Base-by-base conservation (phyloP, 53 echinoderm and acorn worm genomes). In the Stichopus horrens region DNA sequence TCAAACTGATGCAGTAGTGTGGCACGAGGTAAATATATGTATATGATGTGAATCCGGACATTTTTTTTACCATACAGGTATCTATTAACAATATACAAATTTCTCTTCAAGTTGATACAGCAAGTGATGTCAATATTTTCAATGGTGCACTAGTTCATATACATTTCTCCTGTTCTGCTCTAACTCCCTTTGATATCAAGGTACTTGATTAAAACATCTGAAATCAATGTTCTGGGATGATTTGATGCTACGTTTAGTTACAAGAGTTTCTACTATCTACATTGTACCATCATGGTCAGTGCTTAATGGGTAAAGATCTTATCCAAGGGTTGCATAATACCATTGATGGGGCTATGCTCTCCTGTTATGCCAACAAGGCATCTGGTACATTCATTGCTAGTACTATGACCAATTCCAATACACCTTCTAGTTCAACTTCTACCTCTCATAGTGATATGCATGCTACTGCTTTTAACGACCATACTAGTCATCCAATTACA, bases 221-320 rank as follows among this genome's bases (percentile, higher is more conserved):
- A 75, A 75, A 21, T 75, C 75, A 75, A 75, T 8, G 75, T 75
- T 16, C 9, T 75, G 75, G 75, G 75, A 75, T 21, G 75, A 9
- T 75, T 74, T 19, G 23, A 75, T 75, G 75, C 75, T 21, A 75
- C 22, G 75, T 21, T 75, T 75, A 19, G 22, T 75, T 75, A 75
- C 5, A 75, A 75, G 75, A 51, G 5, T 75, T 75, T 75, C 75
- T 75, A 75, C 22, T 19, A 16, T 75, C 8, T 75, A 75, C 51
- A 51, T 75, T 75, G 75, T 75, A 21, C 75, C 22, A 75, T 75
- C 75, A 75, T n/a, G 75, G 75, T 75, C 22, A 75, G 22, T 75
- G 75, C 5, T 75, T 75, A 21, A 9, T 21, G 75, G 75, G 75
- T 75, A 75, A 75, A 75, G 75, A 75, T 21, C 75, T 75, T 75